Conservation (phyloP, 2,888 invertebrate species). For the Pammene fasciana region DNA sequence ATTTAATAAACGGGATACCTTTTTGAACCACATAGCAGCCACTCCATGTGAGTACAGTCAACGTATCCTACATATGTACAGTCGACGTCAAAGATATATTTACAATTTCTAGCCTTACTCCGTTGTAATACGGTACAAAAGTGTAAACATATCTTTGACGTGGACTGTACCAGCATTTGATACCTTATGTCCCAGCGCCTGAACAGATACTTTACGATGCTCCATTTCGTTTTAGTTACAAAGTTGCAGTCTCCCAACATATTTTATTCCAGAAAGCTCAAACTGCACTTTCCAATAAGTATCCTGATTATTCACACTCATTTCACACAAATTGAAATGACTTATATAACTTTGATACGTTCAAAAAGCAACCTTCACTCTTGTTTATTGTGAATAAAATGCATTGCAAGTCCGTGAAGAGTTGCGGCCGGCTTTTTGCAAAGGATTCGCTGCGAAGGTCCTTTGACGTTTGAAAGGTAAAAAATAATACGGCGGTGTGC, state of each 20-base stretch:
- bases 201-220: not conserved
- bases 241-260: conserved; percentile 44
- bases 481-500: conserved; percentile 57
- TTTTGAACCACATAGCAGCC: not conserved
- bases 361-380: conserved; percentile 22
- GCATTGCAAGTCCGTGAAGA: conserved; percentile 27
- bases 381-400: conserved; percentile 42
- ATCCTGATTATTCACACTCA: conserved; percentile 65
- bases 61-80: no score
- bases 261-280: conserved; percentile 58
- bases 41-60: no score
- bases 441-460: conserved; percentile 49
- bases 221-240: conserved; percentile 11
- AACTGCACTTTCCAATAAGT: conserved; percentile 64
- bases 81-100: no score
- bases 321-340: conserved; percentile 33
- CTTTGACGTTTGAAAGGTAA: conserved; percentile 61
- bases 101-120: no score
- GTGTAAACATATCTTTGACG: no score
- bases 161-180: no score
- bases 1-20: not conserved
- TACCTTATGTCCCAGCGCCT: not conserved
- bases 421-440: conserved; percentile 44
- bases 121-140: no score
- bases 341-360: conserved; percentile 44